Evolutionary conservation across 1,140 invertebrate genomes (phyloP).

Genomic region (Drosophila mauritiana): DNA sequence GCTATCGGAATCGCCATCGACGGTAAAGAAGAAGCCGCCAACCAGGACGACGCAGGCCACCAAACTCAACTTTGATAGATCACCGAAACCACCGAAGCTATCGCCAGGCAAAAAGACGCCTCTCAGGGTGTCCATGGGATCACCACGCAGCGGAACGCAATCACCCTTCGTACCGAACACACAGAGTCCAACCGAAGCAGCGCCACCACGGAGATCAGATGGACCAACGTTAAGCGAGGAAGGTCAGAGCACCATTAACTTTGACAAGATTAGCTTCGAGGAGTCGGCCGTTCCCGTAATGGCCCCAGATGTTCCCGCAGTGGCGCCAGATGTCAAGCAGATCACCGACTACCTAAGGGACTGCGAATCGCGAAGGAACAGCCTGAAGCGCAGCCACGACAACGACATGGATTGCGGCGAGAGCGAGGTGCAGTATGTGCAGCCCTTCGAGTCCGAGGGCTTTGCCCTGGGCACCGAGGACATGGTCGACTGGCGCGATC

Average conservation of each 20-base stretch:
- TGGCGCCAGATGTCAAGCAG: conserved; percentile 65
- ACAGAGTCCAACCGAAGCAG: conserved; percentile 38
- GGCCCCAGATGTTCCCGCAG: conserved; percentile 42
- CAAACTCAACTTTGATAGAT: conserved; percentile 35
- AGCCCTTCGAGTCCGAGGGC: conserved; percentile 79
- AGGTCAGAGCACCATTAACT: conserved; percentile 66
- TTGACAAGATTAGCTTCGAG: conserved; percentile 82
- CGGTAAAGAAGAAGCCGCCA: conserved; percentile 4
- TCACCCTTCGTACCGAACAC: conserved; percentile 42
- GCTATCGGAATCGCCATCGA: background rate
- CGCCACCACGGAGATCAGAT: background rate
- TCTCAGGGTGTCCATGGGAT: conserved; percentile 1
- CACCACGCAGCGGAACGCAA: background rate
- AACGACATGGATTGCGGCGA: conserved; percentile 38
- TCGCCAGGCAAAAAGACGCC: background rate
- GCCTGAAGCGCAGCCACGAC: conserved; percentile 62
- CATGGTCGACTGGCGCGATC: conserved; percentile 79
- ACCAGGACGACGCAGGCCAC: background rate
- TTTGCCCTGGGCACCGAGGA: conserved; percentile 64
- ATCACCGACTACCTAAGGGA: conserved; percentile 74
- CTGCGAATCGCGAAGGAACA: conserved; percentile 70
- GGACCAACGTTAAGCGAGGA: conserved; percentile 5
- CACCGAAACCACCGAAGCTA: conserved; percentile 19
- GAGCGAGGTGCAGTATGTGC: conserved; percentile 66
- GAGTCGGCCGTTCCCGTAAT: conserved; percentile 36